Evolutionary conservation across 2,113 vertebrate species (phyloP), one percentile per base, ranked within the genome.

Genomic region (Phyllopteryx taeniolatus): DNA sequence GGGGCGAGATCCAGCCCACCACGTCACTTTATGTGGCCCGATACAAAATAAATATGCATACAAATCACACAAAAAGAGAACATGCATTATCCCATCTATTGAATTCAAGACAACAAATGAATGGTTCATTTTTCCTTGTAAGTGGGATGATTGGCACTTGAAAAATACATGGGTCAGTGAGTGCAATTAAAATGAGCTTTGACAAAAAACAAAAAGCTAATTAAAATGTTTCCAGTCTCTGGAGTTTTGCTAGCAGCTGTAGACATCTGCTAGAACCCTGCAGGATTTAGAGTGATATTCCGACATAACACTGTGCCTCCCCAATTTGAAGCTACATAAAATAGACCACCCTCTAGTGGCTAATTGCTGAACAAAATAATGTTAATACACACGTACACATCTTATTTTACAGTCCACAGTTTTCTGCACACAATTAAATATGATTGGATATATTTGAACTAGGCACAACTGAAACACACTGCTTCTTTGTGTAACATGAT

Each of bases 201-300:
- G 42, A 62, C 78, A 72, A 75, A 80, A 84, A 53, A 67, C n/a
- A 70, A 64, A 78, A 68, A 80, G 73, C 68, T 82, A 81, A 88
- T 88, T 86, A 79, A 88, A 88, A 79, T 35, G 17, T 83, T 71
- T 80, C 62, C 46, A 68, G 75, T 84, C 76, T 73, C 72, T 49
- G 67, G 80, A 73, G 83, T 74, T 80, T 71, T 35, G 68, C 67
- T 64, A 82, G 74, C 67, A 82, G 77, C 80, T 78, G 79, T 65
- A 69, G 78, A 72, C 74, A 81, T 75, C 75, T 82, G 73, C 67
- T 78, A 68, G 68, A 71, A 63, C 75, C 66, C 70, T 68, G 78
- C 74, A 78, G 60, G 71, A 71, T 31, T 59, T 31, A 27, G 12
- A 31, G 22, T 14, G 27, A 59, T 59, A 27, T 31, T 59, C 22